Conservation (phyloP, 1,140 invertebrate species). For the Lepidurus apus region DNA sequence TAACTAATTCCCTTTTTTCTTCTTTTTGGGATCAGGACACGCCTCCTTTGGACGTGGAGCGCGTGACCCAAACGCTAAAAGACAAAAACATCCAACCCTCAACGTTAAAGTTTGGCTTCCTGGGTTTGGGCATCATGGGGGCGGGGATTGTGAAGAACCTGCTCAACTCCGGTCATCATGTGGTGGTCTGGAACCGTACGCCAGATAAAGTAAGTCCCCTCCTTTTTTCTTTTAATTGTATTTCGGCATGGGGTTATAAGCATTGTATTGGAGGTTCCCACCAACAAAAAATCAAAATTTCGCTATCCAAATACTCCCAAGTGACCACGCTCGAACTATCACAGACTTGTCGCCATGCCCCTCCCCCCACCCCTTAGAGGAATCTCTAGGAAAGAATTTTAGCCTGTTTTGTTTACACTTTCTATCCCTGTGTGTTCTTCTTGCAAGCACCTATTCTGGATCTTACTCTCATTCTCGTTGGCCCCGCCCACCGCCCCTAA, state of each 20-base stretch:
- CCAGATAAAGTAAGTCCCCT: constrained; percentile 71
- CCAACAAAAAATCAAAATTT: neutral
- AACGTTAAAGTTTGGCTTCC: constrained; percentile 83
- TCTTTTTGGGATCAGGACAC: neutral
- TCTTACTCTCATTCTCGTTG: too few species aligned
- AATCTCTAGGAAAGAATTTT: too few species aligned
- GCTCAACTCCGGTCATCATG: constrained; percentile 86
- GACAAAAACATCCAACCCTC: constrained; percentile 83
- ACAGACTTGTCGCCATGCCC: too few species aligned
- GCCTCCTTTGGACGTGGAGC: constrained; percentile 62
- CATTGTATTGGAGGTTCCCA: neutral
- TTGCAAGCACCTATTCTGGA: too few species aligned
- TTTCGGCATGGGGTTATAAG: neutral
- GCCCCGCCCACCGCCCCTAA: too few species aligned
- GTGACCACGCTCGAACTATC: too few species aligned
- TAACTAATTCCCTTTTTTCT: neutral
- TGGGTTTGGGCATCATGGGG: constrained; percentile 95
- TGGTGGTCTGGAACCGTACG: constrained; percentile 90
- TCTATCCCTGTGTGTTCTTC: too few species aligned
- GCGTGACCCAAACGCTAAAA: constrained; percentile 69
- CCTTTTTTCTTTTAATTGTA: neutral
- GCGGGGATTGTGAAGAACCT: constrained; percentile 91
- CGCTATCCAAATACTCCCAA: too few species aligned
- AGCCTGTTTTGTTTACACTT: too few species aligned
- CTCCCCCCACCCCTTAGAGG: too few species aligned